Base-by-base conservation (phyloP, 2,888 invertebrate genomes). In the Drosophila formosana region DNA sequence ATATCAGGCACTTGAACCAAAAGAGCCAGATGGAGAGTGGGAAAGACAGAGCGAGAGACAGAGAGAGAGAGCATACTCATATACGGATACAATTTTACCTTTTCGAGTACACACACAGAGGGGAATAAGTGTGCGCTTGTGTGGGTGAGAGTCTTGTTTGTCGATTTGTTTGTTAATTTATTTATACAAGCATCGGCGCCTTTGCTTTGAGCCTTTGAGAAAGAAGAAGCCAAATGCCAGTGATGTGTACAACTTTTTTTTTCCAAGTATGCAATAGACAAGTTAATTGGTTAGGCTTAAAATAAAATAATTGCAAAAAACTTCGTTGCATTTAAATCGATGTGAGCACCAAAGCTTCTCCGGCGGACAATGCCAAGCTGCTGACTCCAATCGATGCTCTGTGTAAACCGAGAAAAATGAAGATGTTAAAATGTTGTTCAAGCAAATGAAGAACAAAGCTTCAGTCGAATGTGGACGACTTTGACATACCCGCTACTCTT, bases 111-210 rank as follows among this genome's bases (percentile, higher is more conserved):
- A 43, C 23, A 11, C 0, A 53, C 6, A 41, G 18, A 0, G 18
- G 9, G 8, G 13, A 28, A 25, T 18, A 41, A 57, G 57, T 25
- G 56, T 18, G 18, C 18, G 18, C 18, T 18, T 18, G 55, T 26
- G 25, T 28, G 23, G 30, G 26, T 62, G 68, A 73, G 83, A 74
- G 84, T 68, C 66, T 89, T 89, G 84, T 80, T 86, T 82, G 77
- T 50, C 32, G 70, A 70, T 77, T 83, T 70, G 67, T 52, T 60
- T 65, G 52, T 28, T 75, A 75, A 70, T 72, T 68, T 72, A 75
- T 84, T 84, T 82, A 72, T 70, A 72, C 61, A 80, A 63, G 80
- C 72, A 49, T 41, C 66, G 68, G 56, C 65, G 66, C 66, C 71
- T 72, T 82, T 82, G 71, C 88, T 77, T 71, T 71, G 53, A 66